A percentile compares a stretch with the other conserved stretches of the same genome.
Evolutionary conservation across 2,888 invertebrate species (phyloP).

Genomic region (Amaurobius ferox): DNA sequence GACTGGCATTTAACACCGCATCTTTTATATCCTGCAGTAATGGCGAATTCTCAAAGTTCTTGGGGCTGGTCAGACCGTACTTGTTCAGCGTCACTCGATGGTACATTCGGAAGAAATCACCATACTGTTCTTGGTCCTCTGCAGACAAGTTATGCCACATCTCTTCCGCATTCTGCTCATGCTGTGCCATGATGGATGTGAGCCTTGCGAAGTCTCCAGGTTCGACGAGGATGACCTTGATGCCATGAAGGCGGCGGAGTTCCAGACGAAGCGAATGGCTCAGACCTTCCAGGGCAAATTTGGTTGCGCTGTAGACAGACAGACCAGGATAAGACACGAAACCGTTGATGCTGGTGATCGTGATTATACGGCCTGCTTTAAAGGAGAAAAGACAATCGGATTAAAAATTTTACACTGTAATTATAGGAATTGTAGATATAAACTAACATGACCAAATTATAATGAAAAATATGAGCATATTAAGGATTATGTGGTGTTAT

Average conservation of each 20-base stretch:
- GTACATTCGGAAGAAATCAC: slow-evolving; percentile 83
- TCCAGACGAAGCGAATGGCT: slow-evolving; percentile 86
- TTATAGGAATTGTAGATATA: no score
- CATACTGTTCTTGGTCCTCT: slow-evolving; percentile 83
- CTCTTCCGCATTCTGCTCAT: slow-evolving; percentile 81
- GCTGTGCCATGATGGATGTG: slow-evolving; percentile 84
- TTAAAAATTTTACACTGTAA: no score
- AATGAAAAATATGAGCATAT: no score
- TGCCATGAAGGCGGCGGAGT: slow-evolving; percentile 83
- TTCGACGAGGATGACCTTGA: slow-evolving; percentile 85
- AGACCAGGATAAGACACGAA: slow-evolving; percentile 85
- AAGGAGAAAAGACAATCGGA: no score
- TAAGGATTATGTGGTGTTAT: no score
- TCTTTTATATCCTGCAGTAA: slow-evolving; percentile 67
- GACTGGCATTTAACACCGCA: slow-evolving; percentile 50
- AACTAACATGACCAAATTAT: no score
- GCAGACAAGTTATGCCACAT: slow-evolving; percentile 83
- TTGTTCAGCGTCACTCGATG: slow-evolving; percentile 76
- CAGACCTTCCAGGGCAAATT: slow-evolving; percentile 87
- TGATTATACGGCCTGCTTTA: slow-evolving; percentile 83
- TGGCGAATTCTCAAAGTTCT: slow-evolving; percentile 52
- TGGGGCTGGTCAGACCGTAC: slow-evolving; percentile 69
- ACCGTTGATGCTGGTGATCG: slow-evolving; percentile 90
- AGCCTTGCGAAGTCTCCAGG: slow-evolving; percentile 86
- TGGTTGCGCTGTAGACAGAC: slow-evolving; percentile 88